Evolutionary conservation across 2,113 vertebrate genomes (phyloP).

Genomic region (Lagopus muta): DNA sequence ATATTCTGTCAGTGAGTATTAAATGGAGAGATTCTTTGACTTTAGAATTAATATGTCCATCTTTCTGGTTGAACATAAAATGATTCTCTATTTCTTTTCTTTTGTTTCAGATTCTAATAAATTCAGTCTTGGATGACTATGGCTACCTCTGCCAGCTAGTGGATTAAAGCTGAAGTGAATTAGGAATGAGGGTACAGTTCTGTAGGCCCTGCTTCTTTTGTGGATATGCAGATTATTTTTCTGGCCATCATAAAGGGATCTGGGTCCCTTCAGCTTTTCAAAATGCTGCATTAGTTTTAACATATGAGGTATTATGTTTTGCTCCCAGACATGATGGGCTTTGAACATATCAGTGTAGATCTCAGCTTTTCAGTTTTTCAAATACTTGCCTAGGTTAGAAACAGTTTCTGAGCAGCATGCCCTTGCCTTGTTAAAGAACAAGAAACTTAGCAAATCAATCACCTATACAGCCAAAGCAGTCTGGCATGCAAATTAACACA

Average conservation of each 20-base stretch:
- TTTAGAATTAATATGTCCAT: neutral
- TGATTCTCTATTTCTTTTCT: neutral
- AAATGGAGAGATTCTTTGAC: neutral
- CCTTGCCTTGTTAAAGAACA: neutral
- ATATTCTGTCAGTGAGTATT: neutral
- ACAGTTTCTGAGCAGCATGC: neutral
- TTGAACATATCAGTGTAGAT: neutral
- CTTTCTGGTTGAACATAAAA: neutral
- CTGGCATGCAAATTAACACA: neutral
- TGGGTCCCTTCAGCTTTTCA: neutral
- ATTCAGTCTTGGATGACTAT: slow-evolving; percentile 76
- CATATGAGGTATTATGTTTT: neutral
- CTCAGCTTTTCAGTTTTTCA: neutral
- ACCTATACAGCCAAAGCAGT: neutral
- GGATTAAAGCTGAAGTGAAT: slow-evolving; percentile 70
- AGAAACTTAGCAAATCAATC: neutral
- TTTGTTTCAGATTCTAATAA: slow-evolving; percentile 77
- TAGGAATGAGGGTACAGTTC: slow-evolving; percentile 70
- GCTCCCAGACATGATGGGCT: neutral
- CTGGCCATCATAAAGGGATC: neutral
- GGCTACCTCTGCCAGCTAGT: slow-evolving; percentile 80
- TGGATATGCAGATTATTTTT: neutral
- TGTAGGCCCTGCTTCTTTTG: rapidly evolving
- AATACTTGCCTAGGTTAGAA: neutral
- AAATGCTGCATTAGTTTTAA: neutral